A percentile compares a stretch with the other conserved stretches of the same genome.
phyloP scores from a whole-genome alignment of 2,888 invertebrate species.

The Gastrophysa polygoni region DNA sequence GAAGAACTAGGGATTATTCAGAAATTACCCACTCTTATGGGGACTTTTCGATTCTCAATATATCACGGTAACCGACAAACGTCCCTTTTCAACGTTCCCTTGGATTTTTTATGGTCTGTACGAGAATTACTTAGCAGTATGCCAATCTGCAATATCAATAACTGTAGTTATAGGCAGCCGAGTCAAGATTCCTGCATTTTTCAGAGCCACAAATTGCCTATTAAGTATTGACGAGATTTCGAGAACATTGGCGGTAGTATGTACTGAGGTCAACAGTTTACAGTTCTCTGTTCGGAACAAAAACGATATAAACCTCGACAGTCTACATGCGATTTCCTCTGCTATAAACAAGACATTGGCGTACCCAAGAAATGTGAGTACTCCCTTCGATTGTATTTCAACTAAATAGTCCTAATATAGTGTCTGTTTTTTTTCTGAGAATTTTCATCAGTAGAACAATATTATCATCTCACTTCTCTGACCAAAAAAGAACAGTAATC shows the following conservation, averaged over 20 bases:
- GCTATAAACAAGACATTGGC: neutral
- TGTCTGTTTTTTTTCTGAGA: no score
- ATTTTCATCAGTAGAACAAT: no score
- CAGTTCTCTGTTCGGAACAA: neutral
- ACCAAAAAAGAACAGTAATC: no score
- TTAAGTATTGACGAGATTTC: neutral
- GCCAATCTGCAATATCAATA: neutral
- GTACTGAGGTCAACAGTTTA: neutral
- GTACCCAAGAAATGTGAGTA: neutral
- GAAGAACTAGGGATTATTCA: no score
- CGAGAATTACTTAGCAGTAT: neutral
- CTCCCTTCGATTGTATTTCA: neutral
- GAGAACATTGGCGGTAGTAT: neutral
- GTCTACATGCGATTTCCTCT: neutral
- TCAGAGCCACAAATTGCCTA: neutral
- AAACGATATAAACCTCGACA: no score
- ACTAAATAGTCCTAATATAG: no score
- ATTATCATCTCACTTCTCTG: no score
- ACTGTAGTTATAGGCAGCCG: neutral
- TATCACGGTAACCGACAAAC: no score
- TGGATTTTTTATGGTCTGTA: neutral
- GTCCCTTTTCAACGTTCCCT: neutral
- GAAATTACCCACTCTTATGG: no score
- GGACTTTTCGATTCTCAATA: no score
- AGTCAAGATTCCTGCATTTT: neutral